Evolutionary conservation across 2,797 vertebrate genomes (phyloP), one percentile per base, ranked within the genome.

Genomic region (Urocyon cinereoargenteus): DNA sequence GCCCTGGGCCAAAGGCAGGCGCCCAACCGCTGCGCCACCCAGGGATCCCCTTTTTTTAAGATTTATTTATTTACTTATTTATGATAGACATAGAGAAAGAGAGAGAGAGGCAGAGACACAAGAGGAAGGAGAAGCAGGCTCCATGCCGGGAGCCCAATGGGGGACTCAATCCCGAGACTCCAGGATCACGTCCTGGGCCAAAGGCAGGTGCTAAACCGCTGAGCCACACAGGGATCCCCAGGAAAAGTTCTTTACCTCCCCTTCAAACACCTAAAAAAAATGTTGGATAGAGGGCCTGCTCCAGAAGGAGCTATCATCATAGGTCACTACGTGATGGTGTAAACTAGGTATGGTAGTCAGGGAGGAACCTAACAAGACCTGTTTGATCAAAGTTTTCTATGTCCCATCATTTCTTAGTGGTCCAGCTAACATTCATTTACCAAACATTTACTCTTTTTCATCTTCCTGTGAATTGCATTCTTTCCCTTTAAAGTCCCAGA

Each of bases 81-180:
- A 45, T 45, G 40, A 45, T 8, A 45, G 40, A 45, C 40, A 7
- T 45, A 45, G 40, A 45, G 40, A 45, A 45, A 45, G 40, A 45
- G 40, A 45, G 40, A 45, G 7, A 1, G 40, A 45, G 40, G 1
- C 40, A 45, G 40, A 45, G 40, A 45, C 40, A 45, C 40, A 45
- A 7, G 40, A 45, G 40, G 40, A 45, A 45, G 40, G 6, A 45
- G 40, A 45, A 45, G 7, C 40, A 45, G 40, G 6, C 40, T 45
- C 40, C 40, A 45, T 45, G 40, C 40, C 0, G 0, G 40, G 40
- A 45, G 6, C 40, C 40, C 1, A 0, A 45, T 0, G 7, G 7
- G 40, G 7, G 40, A 45, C 40, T 45, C 40, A 8, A 8, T 45
- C 40, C 40, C 8, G 40, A 7, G 40, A 45, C 40, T 45, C 40